Percentiles rank a stretch among this genome's conserved stretches.
phyloP scores from a whole-genome alignment of 2,113 vertebrate genomes.

The Scomber scombrus region DNA sequence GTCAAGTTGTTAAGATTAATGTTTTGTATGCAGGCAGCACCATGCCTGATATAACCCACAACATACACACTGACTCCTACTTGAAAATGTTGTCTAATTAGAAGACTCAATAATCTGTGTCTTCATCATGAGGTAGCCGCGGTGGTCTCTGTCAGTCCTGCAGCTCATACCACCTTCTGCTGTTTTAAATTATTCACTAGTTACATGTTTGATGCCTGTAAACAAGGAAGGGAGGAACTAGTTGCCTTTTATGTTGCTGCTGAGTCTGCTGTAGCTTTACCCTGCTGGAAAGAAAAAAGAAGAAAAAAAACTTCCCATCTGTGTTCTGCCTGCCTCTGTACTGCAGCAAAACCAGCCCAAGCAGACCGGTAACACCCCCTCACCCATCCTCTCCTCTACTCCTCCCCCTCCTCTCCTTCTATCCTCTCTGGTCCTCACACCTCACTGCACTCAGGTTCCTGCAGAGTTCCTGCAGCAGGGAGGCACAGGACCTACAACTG shows the following conservation, averaged over 20 bases:
- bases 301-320: slow-evolving; percentile 53
- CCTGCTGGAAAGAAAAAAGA: slow-evolving; percentile 9
- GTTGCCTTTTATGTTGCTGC: slow-evolving; percentile 10
- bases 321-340: slow-evolving; percentile 50
- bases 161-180: slow-evolving; percentile 43
- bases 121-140: slow-evolving; percentile 19
- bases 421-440: slow-evolving; percentile 49
- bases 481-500: slow-evolving; percentile 26
- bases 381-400: background rate
- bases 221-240: slow-evolving; percentile 20
- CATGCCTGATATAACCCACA: background rate
- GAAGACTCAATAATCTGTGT: slow-evolving; percentile 5
- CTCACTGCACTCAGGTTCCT: slow-evolving; percentile 62
- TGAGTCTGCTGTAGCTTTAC: slow-evolving; percentile 20
- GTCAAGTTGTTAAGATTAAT: background rate
- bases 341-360: slow-evolving; percentile 74
- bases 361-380: slow-evolving; percentile 44
- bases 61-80: background rate
- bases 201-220: slow-evolving; percentile 29
- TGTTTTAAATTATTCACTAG: slow-evolving; percentile 68
- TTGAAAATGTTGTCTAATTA: slow-evolving; percentile 30
- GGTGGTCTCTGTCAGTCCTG: slow-evolving; percentile 21
- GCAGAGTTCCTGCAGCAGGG: slow-evolving; percentile 44
- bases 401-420: background rate
- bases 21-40: background rate